phyloP scores from a whole-genome alignment of 2,888 invertebrate genomes.

The Poecilus cupreus region DNA sequence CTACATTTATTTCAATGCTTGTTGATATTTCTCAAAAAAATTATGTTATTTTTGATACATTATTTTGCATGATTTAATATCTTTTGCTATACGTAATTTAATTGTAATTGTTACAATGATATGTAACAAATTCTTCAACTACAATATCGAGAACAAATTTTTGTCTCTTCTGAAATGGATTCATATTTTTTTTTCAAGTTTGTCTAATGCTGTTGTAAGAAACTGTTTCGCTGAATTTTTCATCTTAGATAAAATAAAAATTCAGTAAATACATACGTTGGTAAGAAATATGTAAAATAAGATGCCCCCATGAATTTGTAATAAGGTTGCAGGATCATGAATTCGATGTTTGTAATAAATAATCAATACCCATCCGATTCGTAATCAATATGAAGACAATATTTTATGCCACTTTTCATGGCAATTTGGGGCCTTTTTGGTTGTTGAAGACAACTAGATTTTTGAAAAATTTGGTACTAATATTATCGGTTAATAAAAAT shows the following conservation, averaged over 20 bases:
- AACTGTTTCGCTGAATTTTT: constrained; percentile 22
- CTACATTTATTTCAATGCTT: too few species aligned
- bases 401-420: constrained; percentile 11
- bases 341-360: constrained; percentile 11
- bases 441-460: neutral
- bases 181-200: neutral
- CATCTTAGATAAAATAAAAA: too few species aligned
- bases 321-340: neutral
- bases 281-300: neutral
- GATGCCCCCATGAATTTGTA: neutral
- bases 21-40: too few species aligned
- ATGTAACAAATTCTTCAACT: neutral
- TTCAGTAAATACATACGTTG: too few species aligned
- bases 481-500: too few species aligned
- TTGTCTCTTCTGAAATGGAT: neutral
- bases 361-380: constrained; percentile 16
- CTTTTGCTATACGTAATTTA: neutral
- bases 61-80: constrained; percentile 7
- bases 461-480: neutral
- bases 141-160: constrained; percentile 12
- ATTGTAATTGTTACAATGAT: neutral
- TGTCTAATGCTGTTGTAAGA: neutral
- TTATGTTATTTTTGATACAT: constrained; percentile 14
- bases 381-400: neutral
- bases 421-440: neutral